Conservation (phyloP, 2,888 invertebrate genomes). For the Nyleta sp. region DNA sequence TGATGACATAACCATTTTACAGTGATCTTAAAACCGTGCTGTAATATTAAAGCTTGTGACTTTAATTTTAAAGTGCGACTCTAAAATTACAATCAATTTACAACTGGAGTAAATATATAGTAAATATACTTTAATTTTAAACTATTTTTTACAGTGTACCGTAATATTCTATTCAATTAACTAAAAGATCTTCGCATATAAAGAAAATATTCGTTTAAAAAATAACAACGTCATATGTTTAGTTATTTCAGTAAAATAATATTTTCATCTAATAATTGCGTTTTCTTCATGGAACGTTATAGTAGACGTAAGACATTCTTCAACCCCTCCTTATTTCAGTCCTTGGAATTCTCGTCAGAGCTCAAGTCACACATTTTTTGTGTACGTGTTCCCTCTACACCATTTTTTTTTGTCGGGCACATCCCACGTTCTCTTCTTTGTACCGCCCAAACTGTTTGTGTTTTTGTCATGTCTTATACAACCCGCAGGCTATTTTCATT, state of each 20-base stretch:
- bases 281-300: constrained; percentile 22
- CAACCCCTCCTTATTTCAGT: constrained; percentile 31
- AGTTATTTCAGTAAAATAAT: constrained; percentile 11
- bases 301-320: constrained; percentile 26
- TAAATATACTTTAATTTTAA: too few relatives aligned
- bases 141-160: too few relatives aligned
- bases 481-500: constrained; percentile 14
- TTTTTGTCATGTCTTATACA: constrained; percentile 34
- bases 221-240: not conserved
- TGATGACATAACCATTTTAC: too few relatives aligned
- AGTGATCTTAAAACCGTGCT: too few relatives aligned
- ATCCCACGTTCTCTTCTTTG: constrained; percentile 53
- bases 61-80: too few relatives aligned
- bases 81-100: too few relatives aligned
- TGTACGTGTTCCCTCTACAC: constrained; percentile 47
- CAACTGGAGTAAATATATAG: too few relatives aligned
- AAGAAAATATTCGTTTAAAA: too few relatives aligned
- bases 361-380: constrained; percentile 51
- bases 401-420: constrained; percentile 48
- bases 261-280: constrained; percentile 27
- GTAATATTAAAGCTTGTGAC: too few relatives aligned
- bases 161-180: too few relatives aligned
- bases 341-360: constrained; percentile 46
- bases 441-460: constrained; percentile 45
- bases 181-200: too few relatives aligned